Conservation (phyloP, 2,888 invertebrate species). For the Andrena camellia region DNA sequence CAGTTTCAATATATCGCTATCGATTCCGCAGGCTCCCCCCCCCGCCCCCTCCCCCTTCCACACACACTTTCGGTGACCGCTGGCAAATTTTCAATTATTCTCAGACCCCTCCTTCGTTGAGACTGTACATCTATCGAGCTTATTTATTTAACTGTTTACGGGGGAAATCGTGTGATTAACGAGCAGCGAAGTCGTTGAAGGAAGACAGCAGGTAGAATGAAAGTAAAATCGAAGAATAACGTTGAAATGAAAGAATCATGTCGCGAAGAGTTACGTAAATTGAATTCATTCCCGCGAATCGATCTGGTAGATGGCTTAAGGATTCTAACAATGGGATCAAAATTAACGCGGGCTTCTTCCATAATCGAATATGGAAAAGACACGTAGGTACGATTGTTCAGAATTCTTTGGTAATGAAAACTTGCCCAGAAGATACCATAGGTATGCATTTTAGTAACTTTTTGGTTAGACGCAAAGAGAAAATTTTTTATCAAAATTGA, state of each 20-base stretch:
- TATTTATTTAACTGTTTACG: neutral
- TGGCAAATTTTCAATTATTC: conserved; percentile 56
- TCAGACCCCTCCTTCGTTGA: neutral
- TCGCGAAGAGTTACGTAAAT: conserved; percentile 21
- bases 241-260: conserved; percentile 1
- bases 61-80: conserved; percentile 12
- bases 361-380: no score
- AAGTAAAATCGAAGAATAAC: neutral
- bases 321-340: conserved; percentile 10
- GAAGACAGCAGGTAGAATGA: neutral
- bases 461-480: no score
- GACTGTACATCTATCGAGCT: conserved; percentile 8
- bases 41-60: conserved; percentile 12
- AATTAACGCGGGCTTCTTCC: no score
- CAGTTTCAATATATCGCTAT: conserved; percentile 62
- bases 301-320: conserved; percentile 7
- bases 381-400: no score
- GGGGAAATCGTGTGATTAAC: neutral
- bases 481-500: no score
- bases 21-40: conserved; percentile 50
- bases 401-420: no score
- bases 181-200: neutral
- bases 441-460: no score
- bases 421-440: no score
- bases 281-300: neutral